Percentiles rank a stretch among this genome's conserved stretches.
Conservation (phyloP, 2,888 invertebrate species). For the Tridacna gigas region DNA sequence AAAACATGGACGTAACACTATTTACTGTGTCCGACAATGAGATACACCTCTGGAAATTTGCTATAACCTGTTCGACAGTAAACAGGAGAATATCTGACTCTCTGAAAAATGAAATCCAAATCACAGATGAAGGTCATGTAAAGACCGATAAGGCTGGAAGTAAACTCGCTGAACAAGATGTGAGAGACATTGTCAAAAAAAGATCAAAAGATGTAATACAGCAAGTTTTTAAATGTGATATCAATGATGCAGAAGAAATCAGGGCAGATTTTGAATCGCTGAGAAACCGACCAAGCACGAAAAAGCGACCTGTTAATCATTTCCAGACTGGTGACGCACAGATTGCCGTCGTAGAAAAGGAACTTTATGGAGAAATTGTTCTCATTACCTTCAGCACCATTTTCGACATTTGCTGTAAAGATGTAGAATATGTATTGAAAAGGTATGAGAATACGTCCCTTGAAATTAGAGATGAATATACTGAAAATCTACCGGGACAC, state of each 20-base stretch:
- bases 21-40: neutral
- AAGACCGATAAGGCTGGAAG: neutral
- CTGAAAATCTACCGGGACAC: no score
- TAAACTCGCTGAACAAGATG: neutral
- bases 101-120: neutral
- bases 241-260: neutral
- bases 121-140: neutral
- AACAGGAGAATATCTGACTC: neutral
- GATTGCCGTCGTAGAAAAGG: neutral
- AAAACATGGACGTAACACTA: no score
- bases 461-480: neutral
- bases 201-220: neutral
- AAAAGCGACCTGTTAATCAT: neutral
- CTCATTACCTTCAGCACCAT: neutral
- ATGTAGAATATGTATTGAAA: neutral
- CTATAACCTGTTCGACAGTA: neutral
- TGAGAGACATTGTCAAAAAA: neutral
- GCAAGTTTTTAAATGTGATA: neutral
- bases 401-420: neutral
- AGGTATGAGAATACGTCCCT: neutral
- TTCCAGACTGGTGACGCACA: neutral
- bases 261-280: neutral
- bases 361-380: neutral
- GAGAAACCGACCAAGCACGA: neutral
- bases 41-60: neutral